Evolutionary conservation across 2,888 invertebrate species (phyloP).

Genomic region (Villa cingulata): DNA sequence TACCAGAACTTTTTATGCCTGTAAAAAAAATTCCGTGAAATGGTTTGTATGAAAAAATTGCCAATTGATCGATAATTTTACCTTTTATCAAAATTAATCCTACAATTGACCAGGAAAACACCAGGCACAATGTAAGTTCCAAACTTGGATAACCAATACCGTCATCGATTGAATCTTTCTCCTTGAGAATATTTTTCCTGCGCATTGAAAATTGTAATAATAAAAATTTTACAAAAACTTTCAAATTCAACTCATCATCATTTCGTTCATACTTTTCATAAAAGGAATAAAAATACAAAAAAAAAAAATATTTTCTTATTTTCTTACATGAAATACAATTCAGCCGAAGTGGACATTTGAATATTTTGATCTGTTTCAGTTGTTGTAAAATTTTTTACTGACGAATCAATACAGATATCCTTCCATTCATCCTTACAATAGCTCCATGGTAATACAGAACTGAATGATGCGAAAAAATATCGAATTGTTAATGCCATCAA

Average conservation of each 20-base stretch:
- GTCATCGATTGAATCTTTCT: slow-evolving; percentile 38
- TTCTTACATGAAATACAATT: slow-evolving; percentile 36
- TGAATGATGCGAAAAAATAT: slow-evolving; percentile 49
- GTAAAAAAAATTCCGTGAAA: slow-evolving; percentile 20
- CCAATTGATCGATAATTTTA: too few relatives aligned
- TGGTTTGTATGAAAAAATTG: too few relatives aligned
- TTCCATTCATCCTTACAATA: slow-evolving; percentile 43
- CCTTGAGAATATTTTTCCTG: slow-evolving; percentile 40
- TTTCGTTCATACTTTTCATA: too few relatives aligned
- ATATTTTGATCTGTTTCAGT: slow-evolving; percentile 9
- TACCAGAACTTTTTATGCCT: slow-evolving; percentile 45
- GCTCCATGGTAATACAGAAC: slow-evolving; percentile 47
- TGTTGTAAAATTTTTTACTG: slow-evolving; percentile 10
- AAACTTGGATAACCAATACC: slow-evolving; percentile 44
- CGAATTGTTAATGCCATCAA: slow-evolving; percentile 51
- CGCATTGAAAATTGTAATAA: slow-evolving; percentile 1
- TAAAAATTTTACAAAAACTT: too few relatives aligned
- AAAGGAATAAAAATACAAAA: neutral
- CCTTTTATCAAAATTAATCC: slow-evolving; percentile 39
- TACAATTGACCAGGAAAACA: slow-evolving; percentile 41
- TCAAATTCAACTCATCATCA: too few relatives aligned
- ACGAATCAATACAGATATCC: slow-evolving; percentile 27
- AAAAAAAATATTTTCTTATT: neutral
- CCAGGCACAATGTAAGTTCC: slow-evolving; percentile 39
- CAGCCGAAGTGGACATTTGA: slow-evolving; percentile 34